Base-by-base conservation (phyloP, 2,888 invertebrate species). In the Limulus polyphemus region DNA sequence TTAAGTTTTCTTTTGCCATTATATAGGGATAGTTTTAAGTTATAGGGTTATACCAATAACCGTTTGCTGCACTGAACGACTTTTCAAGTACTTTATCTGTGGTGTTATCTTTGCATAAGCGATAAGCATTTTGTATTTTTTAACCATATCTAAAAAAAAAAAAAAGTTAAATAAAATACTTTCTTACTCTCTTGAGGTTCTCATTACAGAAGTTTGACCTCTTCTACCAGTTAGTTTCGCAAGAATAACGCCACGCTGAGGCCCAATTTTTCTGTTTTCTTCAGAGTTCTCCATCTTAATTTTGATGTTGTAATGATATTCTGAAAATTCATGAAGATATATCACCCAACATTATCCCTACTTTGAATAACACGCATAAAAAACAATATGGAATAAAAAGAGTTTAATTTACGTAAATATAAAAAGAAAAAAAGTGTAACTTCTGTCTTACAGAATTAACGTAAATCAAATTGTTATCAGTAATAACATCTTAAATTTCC, bases 131-230 rank as follows among this genome's bases (percentile, higher is more conserved):
- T 17, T 58, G 46, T 61, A 14, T 58, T 58, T 10, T n/a, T 58
- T 16, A 47, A 47, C 13, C 12, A 61, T 16, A 14, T 51, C 10
- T 51, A 14, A 10, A 10, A 49, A 47, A 9, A 17, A 49, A 10
- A n/a, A 10, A 49, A 49, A 7, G 9, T 49, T 14, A 58, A 17
- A 16, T 14, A 49, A 46, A 49, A 51, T 50, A 16, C 14, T n/a
- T 12, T 17, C 63, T 63, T 56, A 68, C 68, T 68, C 66, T 61
- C 63, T 68, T 49, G 56, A 67, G 2, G 68, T 67, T 52, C 67
- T 67, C 16, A 67, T 32, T 12, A 65, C 61, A 10, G 61, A 65
- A 0, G 68, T 60, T 12, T 66, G 67, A 11, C 67, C 64, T 54
- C 63, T 66, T 9, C 62, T 67, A n/a, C 68, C 68, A 13, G 67